Evolutionary conservation across 2,797 vertebrate species (phyloP), one percentile per base, ranked within the genome.

Genomic region (Myotis pilosus): DNA sequence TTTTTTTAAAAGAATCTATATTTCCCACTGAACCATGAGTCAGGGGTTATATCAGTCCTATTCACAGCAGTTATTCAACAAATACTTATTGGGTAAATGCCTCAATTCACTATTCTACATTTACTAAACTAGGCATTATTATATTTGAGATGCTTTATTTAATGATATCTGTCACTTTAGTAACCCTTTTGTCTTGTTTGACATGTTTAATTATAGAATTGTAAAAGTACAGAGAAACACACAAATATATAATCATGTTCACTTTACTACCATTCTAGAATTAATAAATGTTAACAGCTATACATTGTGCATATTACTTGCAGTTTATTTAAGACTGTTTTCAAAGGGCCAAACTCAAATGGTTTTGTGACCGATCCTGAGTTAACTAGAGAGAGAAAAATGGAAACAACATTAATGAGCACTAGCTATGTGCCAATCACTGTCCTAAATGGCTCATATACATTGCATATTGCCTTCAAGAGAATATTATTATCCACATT

Each of bases 201-300:
- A 79, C 17, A 20, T 19, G 7, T 60, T 84, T 66, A 85, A 82
- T 53, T 89, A 89, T 79, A 79, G 53, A 87, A 95, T 4, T 72
- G 3, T 51, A 66, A 92, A 69, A 96, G 71, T n/a, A 49, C 28
- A 91, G 23, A 83, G 94, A 78, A 72, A 87, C 69, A 78, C 25
- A 92, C 47, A 90, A 17, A 81, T 19, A 78, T 22, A 62, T n/a
- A 79, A 71, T 64, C 30, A 38, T 33, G 57, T 38, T 47, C 78
- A 33, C 19, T 41, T 62, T 89, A 83, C 62, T 44, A 13, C 68
- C 79, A 78, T 33, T 30, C 12, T 84, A 25, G 41, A 87, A 93
- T 17, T 66, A 41, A 64, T n/a, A 91, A 44, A 85, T n/a, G 23
- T 72, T 76, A 81, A 81, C n/a, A 87, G 28, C 53, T 89, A 57